Conservation (phyloP, 1,140 invertebrate genomes). For the Homarus americanus region DNA sequence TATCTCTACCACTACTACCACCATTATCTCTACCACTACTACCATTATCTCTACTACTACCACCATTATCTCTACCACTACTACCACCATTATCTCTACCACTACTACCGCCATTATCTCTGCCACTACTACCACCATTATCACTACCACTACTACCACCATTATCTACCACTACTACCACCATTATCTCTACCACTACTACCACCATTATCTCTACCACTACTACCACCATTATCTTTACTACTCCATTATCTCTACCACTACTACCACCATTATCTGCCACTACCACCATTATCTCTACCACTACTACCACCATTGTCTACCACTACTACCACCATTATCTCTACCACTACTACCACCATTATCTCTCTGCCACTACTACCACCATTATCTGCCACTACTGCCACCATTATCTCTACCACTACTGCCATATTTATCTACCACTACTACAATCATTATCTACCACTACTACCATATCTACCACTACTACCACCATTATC, state of each 20-base stretch:
- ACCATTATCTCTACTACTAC: not conserved
- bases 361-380: not conserved
- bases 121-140: not conserved
- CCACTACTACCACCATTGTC: not conserved
- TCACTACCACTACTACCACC: no score
- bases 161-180: not conserved
- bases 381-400: no score
- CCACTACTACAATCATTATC: no score
- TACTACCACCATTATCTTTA: not conserved
- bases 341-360: not conserved
- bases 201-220: not conserved
- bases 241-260: no score
- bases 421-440: not conserved
- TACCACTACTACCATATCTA: no score
- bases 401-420: not conserved
- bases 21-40: not conserved
- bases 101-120: no score
- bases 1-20: not conserved
- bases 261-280: no score
- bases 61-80: not conserved
- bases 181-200: conserved; percentile 2
- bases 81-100: no score
- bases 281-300: not conserved
- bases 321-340: not conserved
- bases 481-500: no score